phyloP scores from a whole-genome alignment of 2,113 vertebrate species.

The Seriola quinqueradiata region DNA sequence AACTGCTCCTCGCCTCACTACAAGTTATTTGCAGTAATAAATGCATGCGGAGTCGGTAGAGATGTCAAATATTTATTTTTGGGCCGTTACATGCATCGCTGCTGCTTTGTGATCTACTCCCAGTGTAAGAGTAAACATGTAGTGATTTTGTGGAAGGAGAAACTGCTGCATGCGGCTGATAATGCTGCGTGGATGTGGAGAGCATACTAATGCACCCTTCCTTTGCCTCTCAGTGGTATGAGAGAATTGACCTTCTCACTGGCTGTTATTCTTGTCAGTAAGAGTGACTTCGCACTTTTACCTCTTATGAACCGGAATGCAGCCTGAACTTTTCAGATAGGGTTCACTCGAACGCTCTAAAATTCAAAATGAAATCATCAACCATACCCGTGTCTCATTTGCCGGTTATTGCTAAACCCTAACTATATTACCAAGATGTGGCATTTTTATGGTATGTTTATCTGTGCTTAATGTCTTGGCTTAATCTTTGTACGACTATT shows the following conservation, averaged over 20 bases:
- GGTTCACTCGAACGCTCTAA: constrained; percentile 10
- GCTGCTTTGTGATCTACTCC: constrained; percentile 33
- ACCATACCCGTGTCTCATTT: neutral
- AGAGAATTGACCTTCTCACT: constrained; percentile 78
- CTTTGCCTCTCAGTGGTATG: constrained; percentile 62
- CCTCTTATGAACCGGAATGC: constrained; percentile 50
- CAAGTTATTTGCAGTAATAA: constrained; percentile 47
- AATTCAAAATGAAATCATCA: constrained; percentile 44
- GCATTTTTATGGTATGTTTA: neutral
- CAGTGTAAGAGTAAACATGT: constrained; percentile 54
- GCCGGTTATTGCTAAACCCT: constrained; percentile 1
- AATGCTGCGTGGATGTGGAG: constrained; percentile 60
- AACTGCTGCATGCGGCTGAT: constrained; percentile 71
- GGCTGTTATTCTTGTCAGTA: constrained; percentile 71
- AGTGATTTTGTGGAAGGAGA: constrained; percentile 31
- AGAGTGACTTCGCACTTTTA: constrained; percentile 72
- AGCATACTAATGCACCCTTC: constrained; percentile 68
- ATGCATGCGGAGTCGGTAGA: constrained; percentile 10
- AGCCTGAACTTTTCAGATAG: constrained; percentile 44
- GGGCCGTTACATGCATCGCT: constrained; percentile 12
- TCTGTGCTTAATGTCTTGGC: neutral
- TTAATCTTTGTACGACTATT: neutral
- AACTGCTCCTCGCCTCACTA: constrained; percentile 17
- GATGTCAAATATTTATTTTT: constrained; percentile 43
- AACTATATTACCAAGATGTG: neutral